A percentile compares a stretch with the other conserved stretches of the same genome.
Conservation (phyloP, 1,140 invertebrate genomes). For the Tetramorium simillimum region DNA sequence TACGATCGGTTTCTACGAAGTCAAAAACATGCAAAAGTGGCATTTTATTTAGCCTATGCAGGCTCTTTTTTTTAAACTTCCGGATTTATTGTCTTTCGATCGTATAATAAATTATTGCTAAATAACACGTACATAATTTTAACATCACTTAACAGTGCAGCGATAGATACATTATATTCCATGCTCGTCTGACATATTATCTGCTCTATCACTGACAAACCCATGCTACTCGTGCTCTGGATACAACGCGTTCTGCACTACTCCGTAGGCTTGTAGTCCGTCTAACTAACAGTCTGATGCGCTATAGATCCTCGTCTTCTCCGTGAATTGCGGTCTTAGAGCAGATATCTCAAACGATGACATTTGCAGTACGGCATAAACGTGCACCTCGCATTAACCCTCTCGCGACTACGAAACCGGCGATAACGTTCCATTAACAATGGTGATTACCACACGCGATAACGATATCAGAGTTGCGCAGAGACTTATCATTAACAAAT, state of each 20-base stretch:
- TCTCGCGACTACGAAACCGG: not conserved
- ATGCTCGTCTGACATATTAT: constrained; percentile 25
- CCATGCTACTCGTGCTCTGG: constrained; percentile 9
- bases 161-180: constrained; percentile 2
- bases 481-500: constrained; percentile 28
- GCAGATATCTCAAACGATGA: constrained; percentile 58
- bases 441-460: constrained; percentile 36
- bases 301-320: constrained; percentile 30
- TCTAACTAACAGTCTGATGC: constrained; percentile 32
- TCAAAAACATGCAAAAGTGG: not conserved
- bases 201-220: constrained; percentile 52
- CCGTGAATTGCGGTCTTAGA: constrained; percentile 53
- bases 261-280: constrained; percentile 33
- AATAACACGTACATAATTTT: not conserved
- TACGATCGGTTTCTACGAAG: not conserved
- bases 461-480: constrained; percentile 16
- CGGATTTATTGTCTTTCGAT: not conserved
- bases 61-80: not conserved
- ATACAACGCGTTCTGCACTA: constrained; percentile 30
- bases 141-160: constrained; percentile 14
- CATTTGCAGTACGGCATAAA: constrained; percentile 45
- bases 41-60: not conserved
- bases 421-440: constrained; percentile 51
- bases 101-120: not conserved
- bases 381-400: constrained; percentile 33